These are phyloP conservation scores for Eretmodus cyanostictus DNA, from an alignment of 2,113 vertebrate species.

Conservation along the genomic window DNA sequence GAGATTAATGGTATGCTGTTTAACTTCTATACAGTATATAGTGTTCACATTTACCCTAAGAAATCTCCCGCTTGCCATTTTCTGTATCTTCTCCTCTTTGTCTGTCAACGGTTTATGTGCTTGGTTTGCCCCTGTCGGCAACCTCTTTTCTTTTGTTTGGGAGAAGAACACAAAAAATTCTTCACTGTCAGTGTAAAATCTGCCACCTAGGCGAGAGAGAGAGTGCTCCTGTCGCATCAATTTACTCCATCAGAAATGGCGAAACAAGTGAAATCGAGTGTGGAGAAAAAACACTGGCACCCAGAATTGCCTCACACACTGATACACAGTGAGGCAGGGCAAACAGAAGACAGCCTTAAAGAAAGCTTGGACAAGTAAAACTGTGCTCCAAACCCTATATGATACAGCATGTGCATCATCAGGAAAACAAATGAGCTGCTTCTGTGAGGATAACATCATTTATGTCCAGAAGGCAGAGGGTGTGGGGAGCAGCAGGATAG, in stretches of 20 bases:
- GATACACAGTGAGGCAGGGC: neutral
- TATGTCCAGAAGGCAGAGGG: neutral
- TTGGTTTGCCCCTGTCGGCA: neutral
- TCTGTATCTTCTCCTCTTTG: neutral
- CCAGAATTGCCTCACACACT: neutral
- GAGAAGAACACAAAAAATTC: neutral
- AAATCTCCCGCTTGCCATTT: neutral
- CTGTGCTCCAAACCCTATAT: neutral
- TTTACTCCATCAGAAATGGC: slow-evolving; percentile 9
- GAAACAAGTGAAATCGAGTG: slow-evolving; percentile 31
- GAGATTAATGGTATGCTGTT: neutral
- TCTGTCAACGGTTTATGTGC: neutral
- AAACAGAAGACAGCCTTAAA: neutral
- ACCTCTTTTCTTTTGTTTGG: neutral
- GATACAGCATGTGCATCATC: neutral
- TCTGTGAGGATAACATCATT: neutral
- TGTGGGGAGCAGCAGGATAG: neutral
- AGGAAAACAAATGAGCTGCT: neutral
- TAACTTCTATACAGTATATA: neutral
- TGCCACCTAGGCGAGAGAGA: neutral
- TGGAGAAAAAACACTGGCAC: neutral
- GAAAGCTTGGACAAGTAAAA: neutral
- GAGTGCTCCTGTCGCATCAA: slow-evolving; percentile 6
- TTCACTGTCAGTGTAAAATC: neutral
- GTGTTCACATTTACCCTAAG: neutral